Conservation (phyloP, 2,113 vertebrate species). For the Elephantulus edwardii region DNA sequence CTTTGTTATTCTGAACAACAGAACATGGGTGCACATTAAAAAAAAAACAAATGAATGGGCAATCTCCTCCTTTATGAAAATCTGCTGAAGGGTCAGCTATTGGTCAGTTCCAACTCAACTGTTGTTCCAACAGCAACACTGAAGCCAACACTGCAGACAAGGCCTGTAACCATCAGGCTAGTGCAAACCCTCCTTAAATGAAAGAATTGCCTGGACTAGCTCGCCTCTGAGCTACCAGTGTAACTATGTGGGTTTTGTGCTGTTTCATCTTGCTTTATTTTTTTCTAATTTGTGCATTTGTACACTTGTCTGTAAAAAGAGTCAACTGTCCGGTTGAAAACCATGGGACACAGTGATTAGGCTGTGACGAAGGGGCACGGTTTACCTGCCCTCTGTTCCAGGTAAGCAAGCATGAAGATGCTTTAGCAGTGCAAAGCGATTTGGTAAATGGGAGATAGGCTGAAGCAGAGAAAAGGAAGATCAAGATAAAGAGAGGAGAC, state of each 20-base stretch:
- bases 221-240: background rate
- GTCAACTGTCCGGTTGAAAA: background rate
- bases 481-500: too few species aligned
- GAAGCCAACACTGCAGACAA: background rate
- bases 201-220: background rate
- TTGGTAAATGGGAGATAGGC: background rate
- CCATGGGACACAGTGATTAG: background rate
- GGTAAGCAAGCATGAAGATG: background rate
- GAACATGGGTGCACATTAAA: too few species aligned
- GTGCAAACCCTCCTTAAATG: background rate
- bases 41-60: too few species aligned
- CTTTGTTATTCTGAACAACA: too few species aligned
- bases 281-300: background rate
- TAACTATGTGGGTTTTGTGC: background rate
- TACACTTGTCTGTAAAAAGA: background rate
- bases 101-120: too few species aligned
- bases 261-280: background rate
- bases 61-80: too few species aligned
- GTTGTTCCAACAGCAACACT: too few species aligned
- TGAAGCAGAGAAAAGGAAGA: background rate
- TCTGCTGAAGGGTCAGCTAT: too few species aligned
- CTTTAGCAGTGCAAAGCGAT: too few species aligned
- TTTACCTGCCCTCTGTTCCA: background rate
- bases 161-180: too few species aligned
- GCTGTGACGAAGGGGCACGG: background rate